Conservation (phyloP, 2,113 vertebrate genomes). For the mouse (Mus musculus) region GRCm39 chrX:165429501-165430000, state of each 20-base stretch:
- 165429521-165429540: not conserved
- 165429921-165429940: not conserved
- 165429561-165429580: not conserved
- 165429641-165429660: not conserved
- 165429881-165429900: not conserved
- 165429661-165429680: not conserved
- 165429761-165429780: not conserved
- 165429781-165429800: not conserved
- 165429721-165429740: not conserved
- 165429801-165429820: not conserved
- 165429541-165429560: not conserved
- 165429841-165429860: not conserved
- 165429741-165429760: not conserved
- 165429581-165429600: not conserved
- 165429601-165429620: not conserved
- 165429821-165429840: not conserved
- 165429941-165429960: not conserved
- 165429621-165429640: not conserved
- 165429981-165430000: not conserved
- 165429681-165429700: not conserved
- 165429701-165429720: not conserved
- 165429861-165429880: no score
- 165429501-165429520: not conserved
- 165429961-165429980: not conserved
- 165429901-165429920: not conserved